phyloP scores from a whole-genome alignment of 2,888 invertebrate genomes.

The Zootermopsis nevadensis region DNA sequence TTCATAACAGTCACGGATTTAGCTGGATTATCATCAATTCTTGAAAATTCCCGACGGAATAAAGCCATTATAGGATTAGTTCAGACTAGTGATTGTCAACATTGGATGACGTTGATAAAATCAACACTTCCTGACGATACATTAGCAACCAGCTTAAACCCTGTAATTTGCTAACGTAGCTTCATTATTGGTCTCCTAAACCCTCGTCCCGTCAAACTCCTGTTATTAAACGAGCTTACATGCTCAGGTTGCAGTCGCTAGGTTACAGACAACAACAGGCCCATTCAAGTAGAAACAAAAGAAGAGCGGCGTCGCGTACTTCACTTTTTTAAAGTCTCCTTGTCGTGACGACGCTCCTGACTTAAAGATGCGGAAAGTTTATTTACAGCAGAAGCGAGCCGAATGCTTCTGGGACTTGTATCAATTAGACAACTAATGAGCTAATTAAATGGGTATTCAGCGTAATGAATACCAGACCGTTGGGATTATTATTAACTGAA shows the following conservation, averaged over 20 bases:
- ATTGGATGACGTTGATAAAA: constrained; percentile 1
- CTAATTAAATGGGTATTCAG: constrained; percentile 67
- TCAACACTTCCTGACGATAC: constrained; percentile 10
- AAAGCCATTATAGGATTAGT: constrained; percentile 13
- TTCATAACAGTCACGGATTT: background rate
- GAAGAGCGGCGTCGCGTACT: background rate
- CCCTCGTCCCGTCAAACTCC: background rate
- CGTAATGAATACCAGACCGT: constrained; percentile 63
- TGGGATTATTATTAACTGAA: constrained; percentile 59
- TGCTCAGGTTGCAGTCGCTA: background rate
- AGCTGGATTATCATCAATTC: background rate
- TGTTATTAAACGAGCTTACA: background rate
- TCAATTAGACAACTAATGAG: constrained; percentile 67
- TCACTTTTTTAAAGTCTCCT: background rate
- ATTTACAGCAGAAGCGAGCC: constrained; percentile 54
- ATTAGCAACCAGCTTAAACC: constrained; percentile 2
- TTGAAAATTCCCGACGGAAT: constrained; percentile 3
- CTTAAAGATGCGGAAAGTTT: constrained; percentile 47
- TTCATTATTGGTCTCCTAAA: background rate
- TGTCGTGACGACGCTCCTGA: constrained; percentile 23
- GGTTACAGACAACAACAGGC: constrained; percentile 1
- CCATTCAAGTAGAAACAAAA: constrained; percentile 7
- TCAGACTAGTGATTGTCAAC: constrained; percentile 1
- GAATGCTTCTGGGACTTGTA: constrained; percentile 57
- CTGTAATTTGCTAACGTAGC: constrained; percentile 12